A percentile compares a stretch with the other conserved stretches of the same genome.
These are phyloP conservation scores for Nasonia vitripennis DNA, from an alignment of 1,140 invertebrate genomes.

Conservation along the genomic window DNA sequence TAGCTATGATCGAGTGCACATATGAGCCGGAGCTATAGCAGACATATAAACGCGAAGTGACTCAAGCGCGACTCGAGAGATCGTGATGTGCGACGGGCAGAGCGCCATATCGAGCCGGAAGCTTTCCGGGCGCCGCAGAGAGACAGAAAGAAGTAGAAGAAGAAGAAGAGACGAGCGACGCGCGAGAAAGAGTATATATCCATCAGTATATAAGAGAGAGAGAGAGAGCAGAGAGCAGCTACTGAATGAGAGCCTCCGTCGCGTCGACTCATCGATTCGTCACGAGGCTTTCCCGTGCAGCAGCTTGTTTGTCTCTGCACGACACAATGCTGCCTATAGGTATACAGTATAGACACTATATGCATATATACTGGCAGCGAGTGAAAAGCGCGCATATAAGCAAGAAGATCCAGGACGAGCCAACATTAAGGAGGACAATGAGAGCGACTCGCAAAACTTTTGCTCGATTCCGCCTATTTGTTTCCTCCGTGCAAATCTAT, in stretches of 20 bases:
- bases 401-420: neutral
- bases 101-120: conserved; percentile 27
- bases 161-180: neutral
- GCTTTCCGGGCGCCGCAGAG: conserved; percentile 17
- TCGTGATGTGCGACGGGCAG: neutral
- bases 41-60: neutral
- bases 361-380: no score
- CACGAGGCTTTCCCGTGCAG: neutral
- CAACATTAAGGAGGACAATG: neutral
- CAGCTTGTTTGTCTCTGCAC: neutral
- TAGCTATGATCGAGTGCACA: conserved; percentile 3
- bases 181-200: neutral
- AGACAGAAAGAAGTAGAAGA: neutral
- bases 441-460: neutral
- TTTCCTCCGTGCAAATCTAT: neutral
- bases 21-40: neutral
- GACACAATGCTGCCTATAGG: neutral
- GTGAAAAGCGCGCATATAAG: neutral
- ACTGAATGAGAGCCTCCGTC: neutral
- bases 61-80: conserved; percentile 10
- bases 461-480: neutral
- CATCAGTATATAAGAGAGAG: neutral
- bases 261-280: conserved; percentile 27
- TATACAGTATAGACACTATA: neutral
- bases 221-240: neutral